Evolutionary conservation across 2,888 invertebrate species (phyloP), one percentile per base, ranked within the genome.

Genomic region (Sphaerophoria taeniata): DNA sequence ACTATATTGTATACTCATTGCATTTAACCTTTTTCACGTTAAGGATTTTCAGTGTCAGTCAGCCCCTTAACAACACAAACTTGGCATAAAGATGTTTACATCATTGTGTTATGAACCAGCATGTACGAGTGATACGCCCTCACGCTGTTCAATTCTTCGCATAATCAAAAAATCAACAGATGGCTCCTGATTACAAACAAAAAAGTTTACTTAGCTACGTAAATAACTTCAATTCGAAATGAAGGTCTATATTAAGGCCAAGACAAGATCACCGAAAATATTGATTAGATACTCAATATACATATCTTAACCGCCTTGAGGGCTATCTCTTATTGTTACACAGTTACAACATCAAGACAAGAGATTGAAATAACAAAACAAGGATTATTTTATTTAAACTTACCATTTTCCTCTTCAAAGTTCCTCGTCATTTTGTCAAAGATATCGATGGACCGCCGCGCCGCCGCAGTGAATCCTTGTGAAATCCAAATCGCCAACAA

Each of bases 371-470:
- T 24, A 2, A 24, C 24, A 24, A 24, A 24, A 24, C 2, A 2
- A 24, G 24, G 24, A 24, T 24, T 2, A 2, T 24, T n/a, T n/a
- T n/a, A n/a, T n/a, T n/a, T n/a, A n/a, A n/a, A 34, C 91, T 92
- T 88, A 91, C 91, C 91, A 81, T 92, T 92, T 88, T 91, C 91
- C 82, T 92, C 92, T 78, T 91, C 91, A 61, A 92, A 91, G 88
- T 91, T 91, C 79, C 91, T 90, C 71, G 90, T 90, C 89, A 92
- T 90, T 76, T 24, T 24, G 24, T 24, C 24, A 24, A 24, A 24
- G 90, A 88, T 24, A 77, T 49, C 47, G 88, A 87, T 36, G 91
- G 90, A 47, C 90, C 89, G 58, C 90, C 88, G 63, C 90, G n/a
- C n/a, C n/a, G n/a, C n/a, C n/a, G n/a, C n/a, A n/a, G n/a, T n/a